Evolutionary conservation across 2,797 vertebrate genomes (phyloP).

Genomic region (Gambusia yucatana): DNA sequence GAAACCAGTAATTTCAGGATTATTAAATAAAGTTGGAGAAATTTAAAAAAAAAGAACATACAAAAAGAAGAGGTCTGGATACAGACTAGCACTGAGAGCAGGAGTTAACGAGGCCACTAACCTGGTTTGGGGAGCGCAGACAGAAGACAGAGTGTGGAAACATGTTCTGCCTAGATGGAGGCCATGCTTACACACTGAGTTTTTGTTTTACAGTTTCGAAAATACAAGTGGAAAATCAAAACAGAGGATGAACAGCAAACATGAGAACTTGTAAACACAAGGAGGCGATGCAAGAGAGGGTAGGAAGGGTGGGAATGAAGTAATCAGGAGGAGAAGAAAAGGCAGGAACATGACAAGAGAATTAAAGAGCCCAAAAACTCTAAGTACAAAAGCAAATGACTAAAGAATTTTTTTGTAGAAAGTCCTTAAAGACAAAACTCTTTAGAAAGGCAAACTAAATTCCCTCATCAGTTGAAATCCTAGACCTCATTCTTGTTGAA

Average conservation of each 20-base stretch:
- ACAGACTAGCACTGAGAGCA: conserved; percentile 41
- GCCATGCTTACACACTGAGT: conserved; percentile 72
- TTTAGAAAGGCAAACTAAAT: conserved; percentile 66
- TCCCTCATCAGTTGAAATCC: conserved; percentile 61
- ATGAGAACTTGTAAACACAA: conserved; percentile 43
- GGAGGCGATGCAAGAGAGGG: conserved; percentile 33
- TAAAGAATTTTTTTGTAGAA: conserved; percentile 22
- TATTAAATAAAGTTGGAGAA: conserved; percentile 33
- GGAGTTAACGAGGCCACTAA: conserved; percentile 54
- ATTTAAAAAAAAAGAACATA: conserved; percentile 38
- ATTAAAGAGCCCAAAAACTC: conserved; percentile 23
- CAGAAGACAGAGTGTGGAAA: conserved; percentile 74
- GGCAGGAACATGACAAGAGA: conserved; percentile 16
- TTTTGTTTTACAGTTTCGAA: conserved; percentile 69
- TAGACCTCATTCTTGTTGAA: conserved; percentile 46
- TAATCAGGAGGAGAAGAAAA: conserved; percentile 18
- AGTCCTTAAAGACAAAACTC: conserved; percentile 52
- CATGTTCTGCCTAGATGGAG: conserved; percentile 71
- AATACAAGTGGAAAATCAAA: conserved; percentile 69
- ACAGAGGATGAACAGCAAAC: conserved; percentile 43
- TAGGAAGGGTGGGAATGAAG: conserved; percentile 16
- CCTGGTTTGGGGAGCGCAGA: conserved; percentile 67
- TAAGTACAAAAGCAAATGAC: conserved; percentile 20
- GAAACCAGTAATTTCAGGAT: conserved; percentile 20
- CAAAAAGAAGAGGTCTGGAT: conserved; percentile 53